These are phyloP conservation scores for Emydoidea blandingii DNA, from an alignment of 2,797 vertebrate species.

Conservation along the genomic window DNA sequence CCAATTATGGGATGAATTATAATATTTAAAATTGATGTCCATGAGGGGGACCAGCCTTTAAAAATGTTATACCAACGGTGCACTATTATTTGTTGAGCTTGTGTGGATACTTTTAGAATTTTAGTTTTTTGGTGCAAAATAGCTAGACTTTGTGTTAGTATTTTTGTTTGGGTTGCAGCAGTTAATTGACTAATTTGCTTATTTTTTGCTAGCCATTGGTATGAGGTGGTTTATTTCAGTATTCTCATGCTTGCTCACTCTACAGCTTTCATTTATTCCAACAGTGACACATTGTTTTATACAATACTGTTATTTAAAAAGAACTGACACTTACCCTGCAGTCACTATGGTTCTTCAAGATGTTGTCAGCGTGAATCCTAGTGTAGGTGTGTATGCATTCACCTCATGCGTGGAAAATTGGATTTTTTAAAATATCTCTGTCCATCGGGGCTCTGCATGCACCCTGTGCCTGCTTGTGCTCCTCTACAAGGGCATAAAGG, in stretches of 20 bases:
- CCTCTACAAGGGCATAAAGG: neutral
- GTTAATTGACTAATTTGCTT: too few species aligned
- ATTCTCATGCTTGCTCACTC: neutral
- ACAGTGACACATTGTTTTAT: neutral
- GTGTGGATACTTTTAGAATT: too few species aligned
- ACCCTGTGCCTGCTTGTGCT: neutral
- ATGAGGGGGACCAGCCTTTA: too few species aligned
- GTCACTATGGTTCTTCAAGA: accelerated
- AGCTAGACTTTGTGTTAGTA: too few species aligned
- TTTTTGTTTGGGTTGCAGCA: too few species aligned
- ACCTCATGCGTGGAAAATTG: neutral
- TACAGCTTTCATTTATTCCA: neutral
- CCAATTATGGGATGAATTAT: too few species aligned
- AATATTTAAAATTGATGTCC: too few species aligned
- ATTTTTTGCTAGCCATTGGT: too few species aligned
- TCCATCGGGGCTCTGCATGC: neutral
- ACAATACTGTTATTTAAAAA: too few species aligned
- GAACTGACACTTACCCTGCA: neutral
- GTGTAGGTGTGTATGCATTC: neutral
- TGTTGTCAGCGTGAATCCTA: neutral
- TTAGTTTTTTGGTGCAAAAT: too few species aligned
- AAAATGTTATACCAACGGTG: too few species aligned
- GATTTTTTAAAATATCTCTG: neutral
- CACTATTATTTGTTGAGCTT: too few species aligned
- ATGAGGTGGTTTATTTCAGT: neutral